A percentile compares a stretch with the other conserved stretches of the same genome.
These are phyloP conservation scores for Argyrosomus regius DNA, from an alignment of 2,797 vertebrate genomes.

Conservation along the genomic window DNA sequence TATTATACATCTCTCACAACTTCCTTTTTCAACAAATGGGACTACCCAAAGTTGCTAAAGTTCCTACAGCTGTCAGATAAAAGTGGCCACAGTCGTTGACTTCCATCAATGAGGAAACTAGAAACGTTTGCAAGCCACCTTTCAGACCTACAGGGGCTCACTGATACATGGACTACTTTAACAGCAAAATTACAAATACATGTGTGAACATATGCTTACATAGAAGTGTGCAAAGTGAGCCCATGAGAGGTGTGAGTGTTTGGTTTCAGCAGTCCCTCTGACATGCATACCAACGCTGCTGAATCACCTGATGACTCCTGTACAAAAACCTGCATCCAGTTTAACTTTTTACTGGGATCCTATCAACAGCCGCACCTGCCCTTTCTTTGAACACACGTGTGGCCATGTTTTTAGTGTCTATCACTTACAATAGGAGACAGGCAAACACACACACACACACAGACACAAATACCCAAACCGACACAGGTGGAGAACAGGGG, in stretches of 20 bases:
- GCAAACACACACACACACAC: constrained; percentile 18
- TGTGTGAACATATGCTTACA: neutral
- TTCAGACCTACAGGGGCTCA: neutral
- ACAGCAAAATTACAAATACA: too few relatives aligned
- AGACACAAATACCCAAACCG: constrained; percentile 7
- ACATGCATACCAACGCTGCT: constrained; percentile 48
- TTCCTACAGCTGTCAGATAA: neutral
- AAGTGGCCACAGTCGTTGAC: neutral
- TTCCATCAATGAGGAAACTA: neutral
- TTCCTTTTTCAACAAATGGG: neutral
- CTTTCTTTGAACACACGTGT: constrained; percentile 41
- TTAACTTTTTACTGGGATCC: constrained; percentile 3
- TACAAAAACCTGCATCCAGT: constrained; percentile 16
- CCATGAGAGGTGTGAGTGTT: constrained; percentile 1
- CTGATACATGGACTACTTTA: neutral
- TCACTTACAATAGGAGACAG: constrained; percentile 31
- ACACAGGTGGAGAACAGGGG: neutral
- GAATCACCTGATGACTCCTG: constrained; percentile 66
- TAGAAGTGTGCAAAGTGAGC: constrained; percentile 1
- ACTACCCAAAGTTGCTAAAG: neutral
- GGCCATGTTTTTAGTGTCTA: constrained; percentile 11
- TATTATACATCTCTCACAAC: neutral
- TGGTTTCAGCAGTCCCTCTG: constrained; percentile 12
- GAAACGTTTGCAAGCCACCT: neutral
- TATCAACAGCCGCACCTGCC: constrained; percentile 40